phyloP scores from a whole-genome alignment of 2,113 vertebrate genomes.

The Xyliphius kryptos region DNA sequence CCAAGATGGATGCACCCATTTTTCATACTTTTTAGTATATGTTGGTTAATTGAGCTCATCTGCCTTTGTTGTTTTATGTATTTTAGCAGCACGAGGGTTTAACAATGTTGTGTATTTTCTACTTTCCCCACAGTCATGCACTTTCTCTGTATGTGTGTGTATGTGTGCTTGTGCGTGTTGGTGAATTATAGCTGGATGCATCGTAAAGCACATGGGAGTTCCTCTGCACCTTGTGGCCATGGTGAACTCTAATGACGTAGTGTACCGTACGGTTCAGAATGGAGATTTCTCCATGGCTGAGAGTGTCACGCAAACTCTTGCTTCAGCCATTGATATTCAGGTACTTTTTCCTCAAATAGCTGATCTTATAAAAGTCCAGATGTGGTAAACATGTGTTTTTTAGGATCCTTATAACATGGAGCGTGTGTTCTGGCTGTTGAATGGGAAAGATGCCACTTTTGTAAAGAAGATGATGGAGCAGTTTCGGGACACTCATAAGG shows the following conservation, averaged over 20 bases:
- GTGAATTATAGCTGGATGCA: slow-evolving; percentile 63
- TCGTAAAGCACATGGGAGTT: slow-evolving; percentile 74
- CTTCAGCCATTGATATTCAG: slow-evolving; percentile 93
- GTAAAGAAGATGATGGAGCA: slow-evolving; percentile 76
- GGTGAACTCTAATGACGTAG: slow-evolving; percentile 83
- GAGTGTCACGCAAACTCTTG: slow-evolving; percentile 65
- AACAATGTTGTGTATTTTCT: too few relatives aligned
- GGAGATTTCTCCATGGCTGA: slow-evolving; percentile 80
- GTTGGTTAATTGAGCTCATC: too few relatives aligned
- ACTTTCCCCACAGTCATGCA: too few relatives aligned
- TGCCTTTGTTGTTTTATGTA: too few relatives aligned
- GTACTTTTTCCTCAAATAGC: slow-evolving; percentile 47
- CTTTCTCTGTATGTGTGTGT: slow-evolving; percentile 7
- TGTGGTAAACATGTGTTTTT: background rate
- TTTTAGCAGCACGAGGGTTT: too few relatives aligned
- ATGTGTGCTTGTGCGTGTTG: slow-evolving; percentile 7
- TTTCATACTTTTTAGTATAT: too few relatives aligned
- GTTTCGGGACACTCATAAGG: slow-evolving; percentile 63
- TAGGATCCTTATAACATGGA: slow-evolving; percentile 94
- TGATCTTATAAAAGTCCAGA: background rate
- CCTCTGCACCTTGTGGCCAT: slow-evolving; percentile 74
- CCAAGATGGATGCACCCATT: too few relatives aligned
- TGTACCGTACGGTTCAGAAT: slow-evolving; percentile 69
- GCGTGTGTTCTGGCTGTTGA: slow-evolving; percentile 84
- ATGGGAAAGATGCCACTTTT: slow-evolving; percentile 53